Evolutionary conservation across 2,888 invertebrate genomes (phyloP).

Genomic region (Brassicogethes aeneus): DNA sequence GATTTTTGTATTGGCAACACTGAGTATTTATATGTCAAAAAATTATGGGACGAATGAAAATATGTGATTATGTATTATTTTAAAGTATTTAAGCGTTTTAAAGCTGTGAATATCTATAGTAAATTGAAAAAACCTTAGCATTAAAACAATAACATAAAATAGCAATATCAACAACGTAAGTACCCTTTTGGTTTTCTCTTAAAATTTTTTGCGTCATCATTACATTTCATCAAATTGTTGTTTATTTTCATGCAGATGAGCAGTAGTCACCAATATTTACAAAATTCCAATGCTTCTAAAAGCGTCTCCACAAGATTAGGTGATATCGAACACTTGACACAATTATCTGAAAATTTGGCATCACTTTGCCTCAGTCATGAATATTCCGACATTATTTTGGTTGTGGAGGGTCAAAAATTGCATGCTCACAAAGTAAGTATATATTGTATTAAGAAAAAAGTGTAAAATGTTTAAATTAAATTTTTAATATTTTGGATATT

Average conservation of each 20-base stretch:
- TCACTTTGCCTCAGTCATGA: slow-evolving; percentile 77
- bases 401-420: slow-evolving; percentile 69
- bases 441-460: too few species aligned
- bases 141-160: neutral
- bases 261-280: slow-evolving; percentile 37
- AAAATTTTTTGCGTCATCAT: neutral
- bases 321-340: slow-evolving; percentile 58
- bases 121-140: neutral
- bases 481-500: slow-evolving; percentile 1
- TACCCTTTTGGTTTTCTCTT: neutral
- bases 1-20: neutral
- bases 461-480: neutral
- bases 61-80: neutral
- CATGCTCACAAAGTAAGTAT: slow-evolving; percentile 55
- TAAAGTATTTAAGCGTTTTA: neutral
- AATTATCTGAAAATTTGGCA: slow-evolving; percentile 79
- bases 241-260: slow-evolving; percentile 24
- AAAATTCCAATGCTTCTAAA: slow-evolving; percentile 23
- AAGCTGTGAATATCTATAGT: neutral
- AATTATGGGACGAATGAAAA: neutral
- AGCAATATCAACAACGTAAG: neutral
- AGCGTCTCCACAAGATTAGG: slow-evolving; percentile 38
- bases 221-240: neutral
- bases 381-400: slow-evolving; percentile 82
- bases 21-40: neutral